phyloP scores from a whole-genome alignment of 30 jellyfish, hydroid and myxozoan genomes.

The Rhopilema esculentum region DNA sequence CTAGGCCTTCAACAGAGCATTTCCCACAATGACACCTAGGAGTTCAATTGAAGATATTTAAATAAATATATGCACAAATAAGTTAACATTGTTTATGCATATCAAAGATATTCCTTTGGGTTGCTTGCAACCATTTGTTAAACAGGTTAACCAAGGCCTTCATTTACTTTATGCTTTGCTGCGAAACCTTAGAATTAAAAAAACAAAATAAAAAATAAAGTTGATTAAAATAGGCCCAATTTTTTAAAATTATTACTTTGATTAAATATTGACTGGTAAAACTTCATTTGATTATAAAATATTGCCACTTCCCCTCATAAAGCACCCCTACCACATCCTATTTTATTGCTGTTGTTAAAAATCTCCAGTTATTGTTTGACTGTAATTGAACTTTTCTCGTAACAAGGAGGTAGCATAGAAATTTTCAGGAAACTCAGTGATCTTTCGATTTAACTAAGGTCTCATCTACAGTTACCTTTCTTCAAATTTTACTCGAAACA shows the following conservation, averaged over 20 bases:
- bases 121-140: neutral
- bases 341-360: neutral
- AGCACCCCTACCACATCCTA: neutral
- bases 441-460: neutral
- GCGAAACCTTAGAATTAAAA: neutral
- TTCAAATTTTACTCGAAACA: neutral
- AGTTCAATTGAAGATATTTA: neutral
- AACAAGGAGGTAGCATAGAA: neutral
- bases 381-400: neutral
- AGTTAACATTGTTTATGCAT: neutral
- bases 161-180: neutral
- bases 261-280: neutral
- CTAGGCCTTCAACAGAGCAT: neutral
- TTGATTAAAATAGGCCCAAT: neutral
- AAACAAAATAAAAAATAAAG: neutral
- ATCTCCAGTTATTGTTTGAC: neutral
- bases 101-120: neutral
- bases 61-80: neutral
- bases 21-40: neutral
- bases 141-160: neutral
- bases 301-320: neutral
- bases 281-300: neutral
- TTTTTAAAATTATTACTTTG: neutral
- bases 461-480: neutral
- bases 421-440: neutral